A percentile compares a stretch with the other conserved stretches of the same genome.
These are phyloP conservation scores for Peucedramus taeniatus DNA, from an alignment of 2,113 vertebrate genomes.

Conservation along the genomic window DNA sequence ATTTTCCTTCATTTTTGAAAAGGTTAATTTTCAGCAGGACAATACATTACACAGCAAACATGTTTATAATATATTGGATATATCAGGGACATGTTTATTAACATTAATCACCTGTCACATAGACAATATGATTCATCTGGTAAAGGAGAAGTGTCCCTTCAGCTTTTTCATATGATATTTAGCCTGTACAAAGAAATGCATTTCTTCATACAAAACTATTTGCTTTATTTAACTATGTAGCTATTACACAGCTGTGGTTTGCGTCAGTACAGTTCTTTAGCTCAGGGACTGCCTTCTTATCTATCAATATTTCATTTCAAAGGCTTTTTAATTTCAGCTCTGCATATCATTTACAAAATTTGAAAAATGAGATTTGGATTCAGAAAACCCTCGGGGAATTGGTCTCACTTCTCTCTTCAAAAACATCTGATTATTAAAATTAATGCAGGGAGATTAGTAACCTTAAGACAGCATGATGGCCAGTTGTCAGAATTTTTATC, in stretches of 20 bases:
- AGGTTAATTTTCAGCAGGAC: neutral
- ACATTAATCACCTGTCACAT: neutral
- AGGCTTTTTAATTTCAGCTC: constrained; percentile 62
- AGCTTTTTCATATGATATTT: neutral
- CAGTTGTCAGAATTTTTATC: constrained; percentile 66
- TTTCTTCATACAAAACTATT: neutral
- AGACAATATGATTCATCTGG: neutral
- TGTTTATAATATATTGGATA: neutral
- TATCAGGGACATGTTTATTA: neutral
- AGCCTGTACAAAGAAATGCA: neutral
- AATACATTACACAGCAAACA: neutral
- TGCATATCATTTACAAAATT: constrained; percentile 50
- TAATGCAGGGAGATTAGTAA: constrained; percentile 59
- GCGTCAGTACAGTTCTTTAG: neutral
- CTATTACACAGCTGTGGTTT: neutral
- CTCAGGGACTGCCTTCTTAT: constrained; percentile 36
- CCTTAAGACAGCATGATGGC: constrained; percentile 19
- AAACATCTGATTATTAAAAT: constrained; percentile 62
- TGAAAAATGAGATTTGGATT: constrained; percentile 63
- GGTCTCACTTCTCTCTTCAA: constrained; percentile 53
- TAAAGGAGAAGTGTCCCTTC: neutral
- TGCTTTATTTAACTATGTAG: neutral
- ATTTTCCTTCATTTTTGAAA: neutral
- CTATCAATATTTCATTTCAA: constrained; percentile 71
- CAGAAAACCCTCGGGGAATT: constrained; percentile 28